Evolutionary conservation across 2,888 invertebrate species (phyloP).

Genomic region (Anticlea derivata): DNA sequence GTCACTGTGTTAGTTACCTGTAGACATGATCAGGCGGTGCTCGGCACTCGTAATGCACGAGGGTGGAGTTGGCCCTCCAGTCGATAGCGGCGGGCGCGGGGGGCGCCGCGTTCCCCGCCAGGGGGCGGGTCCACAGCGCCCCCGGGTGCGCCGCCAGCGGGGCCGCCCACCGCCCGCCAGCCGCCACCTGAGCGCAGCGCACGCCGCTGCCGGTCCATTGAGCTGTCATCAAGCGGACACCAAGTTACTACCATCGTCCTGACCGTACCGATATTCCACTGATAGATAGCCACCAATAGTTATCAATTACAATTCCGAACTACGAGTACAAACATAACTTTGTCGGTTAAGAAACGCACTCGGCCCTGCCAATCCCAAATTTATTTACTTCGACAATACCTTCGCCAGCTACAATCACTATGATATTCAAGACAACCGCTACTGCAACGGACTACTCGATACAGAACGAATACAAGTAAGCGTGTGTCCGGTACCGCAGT

Average conservation of each 20-base stretch:
- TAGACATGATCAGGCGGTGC: conserved; percentile 63
- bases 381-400: not conserved
- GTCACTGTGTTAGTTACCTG: conserved; percentile 51
- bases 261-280: no score
- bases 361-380: no score
- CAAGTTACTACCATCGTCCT: no score
- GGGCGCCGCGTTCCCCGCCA: conserved; percentile 66
- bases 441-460: not conserved
- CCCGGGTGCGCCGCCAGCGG: conserved; percentile 90
- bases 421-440: no score
- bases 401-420: not conserved
- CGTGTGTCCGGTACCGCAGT: conserved; percentile 30
- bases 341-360: no score
- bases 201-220: conserved; percentile 51
- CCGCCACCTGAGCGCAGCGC: conserved; percentile 64
- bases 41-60: conserved; percentile 64
- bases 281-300: no score
- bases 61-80: conserved; percentile 54
- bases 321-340: no score
- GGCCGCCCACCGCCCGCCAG: conserved; percentile 87
- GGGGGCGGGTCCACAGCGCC: conserved; percentile 89
- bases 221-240: no score
- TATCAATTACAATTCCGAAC: no score
- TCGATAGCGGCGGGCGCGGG: conserved; percentile 51
- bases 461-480: not conserved